These are phyloP conservation scores for Clanis bilineata DNA, from an alignment of 2,888 invertebrate genomes.

Conservation along the genomic window DNA sequence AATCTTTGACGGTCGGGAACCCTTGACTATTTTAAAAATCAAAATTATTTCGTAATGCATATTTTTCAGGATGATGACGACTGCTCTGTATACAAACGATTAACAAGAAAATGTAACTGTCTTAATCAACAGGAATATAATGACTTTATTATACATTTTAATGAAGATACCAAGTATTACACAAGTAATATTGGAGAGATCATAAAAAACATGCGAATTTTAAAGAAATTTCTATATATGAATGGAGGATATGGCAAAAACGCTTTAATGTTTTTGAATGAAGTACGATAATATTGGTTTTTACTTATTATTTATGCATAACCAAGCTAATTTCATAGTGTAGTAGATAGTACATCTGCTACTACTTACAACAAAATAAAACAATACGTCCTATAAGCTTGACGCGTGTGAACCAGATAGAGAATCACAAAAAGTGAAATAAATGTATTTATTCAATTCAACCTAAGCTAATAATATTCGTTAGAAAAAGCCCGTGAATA, in stretches of 20 bases:
- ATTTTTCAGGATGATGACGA: slow-evolving; percentile 60
- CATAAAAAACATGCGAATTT: slow-evolving; percentile 66
- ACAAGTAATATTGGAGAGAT: slow-evolving; percentile 63
- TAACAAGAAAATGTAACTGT: slow-evolving; percentile 67
- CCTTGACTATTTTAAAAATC: too few relatives aligned
- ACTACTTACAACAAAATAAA: too few relatives aligned
- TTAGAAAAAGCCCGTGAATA: too few relatives aligned
- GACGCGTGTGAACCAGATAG: too few relatives aligned
- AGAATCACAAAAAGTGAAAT: too few relatives aligned
- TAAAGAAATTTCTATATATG: slow-evolving; percentile 72
- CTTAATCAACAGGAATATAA: slow-evolving; percentile 60
- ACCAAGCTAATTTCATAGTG: too few relatives aligned
- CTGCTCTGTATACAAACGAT: slow-evolving; percentile 65
- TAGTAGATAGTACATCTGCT: too few relatives aligned
- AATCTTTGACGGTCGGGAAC: too few relatives aligned
- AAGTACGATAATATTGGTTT: slow-evolving; percentile 39
- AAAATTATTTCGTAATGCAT: too few relatives aligned
- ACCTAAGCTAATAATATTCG: too few relatives aligned
- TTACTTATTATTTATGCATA: neutral
- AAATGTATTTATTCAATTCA: too few relatives aligned
- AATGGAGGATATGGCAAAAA: slow-evolving; percentile 59
- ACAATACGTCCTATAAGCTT: too few relatives aligned
- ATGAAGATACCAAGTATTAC: slow-evolving; percentile 58
- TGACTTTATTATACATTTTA: slow-evolving; percentile 70
- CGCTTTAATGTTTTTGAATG: slow-evolving; percentile 65